Evolutionary conservation across 64 coral and sea anemone genomes (phyloP).

Genomic region (Dendrophyllia cribrosa): DNA sequence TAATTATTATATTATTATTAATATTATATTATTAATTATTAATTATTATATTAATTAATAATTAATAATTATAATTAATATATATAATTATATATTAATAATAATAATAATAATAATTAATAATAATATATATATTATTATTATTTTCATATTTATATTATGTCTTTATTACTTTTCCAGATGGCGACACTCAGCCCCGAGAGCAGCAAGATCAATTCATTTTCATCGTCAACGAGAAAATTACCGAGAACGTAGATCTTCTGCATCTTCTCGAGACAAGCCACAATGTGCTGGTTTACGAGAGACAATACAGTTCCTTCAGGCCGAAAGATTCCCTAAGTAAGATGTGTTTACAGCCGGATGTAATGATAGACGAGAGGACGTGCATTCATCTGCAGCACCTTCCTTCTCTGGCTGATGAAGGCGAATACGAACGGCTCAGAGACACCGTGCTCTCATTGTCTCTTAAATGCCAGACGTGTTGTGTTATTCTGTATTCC

Average conservation of each 20-base stretch:
- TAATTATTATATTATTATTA: no score
- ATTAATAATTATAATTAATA: no score
- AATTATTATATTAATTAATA: no score
- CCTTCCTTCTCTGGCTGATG: constrained; percentile 11
- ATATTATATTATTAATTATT: no score
- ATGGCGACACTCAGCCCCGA: neutral
- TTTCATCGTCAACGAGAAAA: constrained; percentile 80
- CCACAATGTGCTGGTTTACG: constrained; percentile 84
- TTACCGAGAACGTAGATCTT: constrained; percentile 63
- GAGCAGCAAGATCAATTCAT: constrained; percentile 71
- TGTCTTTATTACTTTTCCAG: neutral
- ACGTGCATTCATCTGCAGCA: constrained; percentile 71
- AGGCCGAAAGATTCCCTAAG: constrained; percentile 1
- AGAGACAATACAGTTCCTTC: constrained; percentile 54
- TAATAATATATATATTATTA: no score
- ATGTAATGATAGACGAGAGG: constrained; percentile 89
- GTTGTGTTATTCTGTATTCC: constrained; percentile 69
- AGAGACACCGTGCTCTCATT: constrained; percentile 72
- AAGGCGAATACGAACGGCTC: constrained; percentile 47
- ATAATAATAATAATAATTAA: no score
- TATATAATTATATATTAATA: no score
- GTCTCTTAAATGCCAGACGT: constrained; percentile 75
- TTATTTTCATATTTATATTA: no score
- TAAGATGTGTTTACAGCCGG: constrained; percentile 80
- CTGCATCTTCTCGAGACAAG: constrained; percentile 79